Evolutionary conservation across 2,113 vertebrate species (phyloP), one percentile per base, ranked within the genome.

Genomic region (Collichthys lucidus): DNA sequence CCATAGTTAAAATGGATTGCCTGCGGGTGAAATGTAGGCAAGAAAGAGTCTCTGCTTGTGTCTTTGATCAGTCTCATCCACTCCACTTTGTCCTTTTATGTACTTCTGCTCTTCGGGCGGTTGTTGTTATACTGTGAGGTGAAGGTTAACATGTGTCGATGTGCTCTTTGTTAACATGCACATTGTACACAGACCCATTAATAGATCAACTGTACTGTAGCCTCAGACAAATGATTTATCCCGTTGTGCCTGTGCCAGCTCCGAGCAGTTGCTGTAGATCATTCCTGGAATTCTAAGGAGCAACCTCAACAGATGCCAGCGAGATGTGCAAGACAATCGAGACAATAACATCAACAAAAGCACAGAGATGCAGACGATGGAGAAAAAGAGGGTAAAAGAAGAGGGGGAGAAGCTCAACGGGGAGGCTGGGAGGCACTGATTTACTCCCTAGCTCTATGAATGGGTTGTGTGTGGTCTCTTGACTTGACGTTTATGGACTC

Each of bases 251-350:
- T 69, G 66, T 67, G 63, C 84, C 84, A 86, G 72, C 42, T 85
- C 81, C 10, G 47, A 81, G 49, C 24, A 52, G 69, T 47, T 35
- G 63, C 74, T 74, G 50, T 80, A 74, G 88, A 88, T 90, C 80
- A 86, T 86, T 79, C 79, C 61, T 77, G 86, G 79, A 80, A 88
- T 85, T 86, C 80, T 87, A 67, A 82, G 61, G 50, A 86, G 79
- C 67, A 84, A 68, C 82, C 47, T 71, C 56, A 74, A 22, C 72
- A 86, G 35, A 78, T 74, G 80, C 74, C 87, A 80, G 64, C 64
- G 46, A 85, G 72, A 83, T 85, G 80, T 71, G 57, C 67, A 79
- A 76, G 15, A 1, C 46, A 57, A 72, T 55, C 62, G 59, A 91
- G 86, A 87, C 76, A 76, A 22, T 80, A 91, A 77, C 67, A 88